phyloP scores from a whole-genome alignment of 2,888 invertebrate species.

The Clepsis dumicolana region DNA sequence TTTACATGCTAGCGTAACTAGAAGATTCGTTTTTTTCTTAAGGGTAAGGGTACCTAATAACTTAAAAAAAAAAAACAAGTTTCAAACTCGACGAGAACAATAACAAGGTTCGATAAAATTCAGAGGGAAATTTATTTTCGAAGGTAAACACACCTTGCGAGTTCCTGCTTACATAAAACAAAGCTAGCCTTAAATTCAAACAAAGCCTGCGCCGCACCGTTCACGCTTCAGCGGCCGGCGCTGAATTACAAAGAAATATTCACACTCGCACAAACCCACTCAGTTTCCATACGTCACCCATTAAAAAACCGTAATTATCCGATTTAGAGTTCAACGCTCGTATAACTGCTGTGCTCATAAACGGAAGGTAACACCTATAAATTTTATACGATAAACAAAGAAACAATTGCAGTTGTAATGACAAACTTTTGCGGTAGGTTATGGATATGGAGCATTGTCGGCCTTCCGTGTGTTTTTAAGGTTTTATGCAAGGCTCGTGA shows the following conservation, averaged over 20 bases:
- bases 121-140: slow-evolving; percentile 13
- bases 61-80: neutral
- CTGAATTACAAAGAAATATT: slow-evolving; percentile 62
- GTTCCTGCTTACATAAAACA: slow-evolving; percentile 15
- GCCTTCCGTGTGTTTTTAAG: slow-evolving; percentile 65
- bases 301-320: slow-evolving; percentile 81
- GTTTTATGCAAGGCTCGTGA: slow-evolving; percentile 43
- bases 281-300: slow-evolving; percentile 57
- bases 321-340: slow-evolving; percentile 80
- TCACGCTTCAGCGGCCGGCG: slow-evolving; percentile 43
- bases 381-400: slow-evolving; percentile 82
- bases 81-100: neutral
- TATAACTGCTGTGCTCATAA: slow-evolving; percentile 65
- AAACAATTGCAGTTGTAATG: slow-evolving; percentile 75
- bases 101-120: slow-evolving; percentile 7
- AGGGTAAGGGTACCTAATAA: neutral
- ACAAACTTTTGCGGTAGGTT: slow-evolving; percentile 81
- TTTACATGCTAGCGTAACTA: neutral
- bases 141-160: slow-evolving; percentile 11
- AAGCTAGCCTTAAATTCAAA: slow-evolving; percentile 27
- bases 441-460: slow-evolving; percentile 71
- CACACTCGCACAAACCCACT: slow-evolving; percentile 70
- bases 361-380: slow-evolving; percentile 70
- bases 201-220: slow-evolving; percentile 31
- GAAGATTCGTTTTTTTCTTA: neutral